Base-by-base conservation (phyloP, 2,113 vertebrate genomes). In the Xyliphius kryptos region DNA sequence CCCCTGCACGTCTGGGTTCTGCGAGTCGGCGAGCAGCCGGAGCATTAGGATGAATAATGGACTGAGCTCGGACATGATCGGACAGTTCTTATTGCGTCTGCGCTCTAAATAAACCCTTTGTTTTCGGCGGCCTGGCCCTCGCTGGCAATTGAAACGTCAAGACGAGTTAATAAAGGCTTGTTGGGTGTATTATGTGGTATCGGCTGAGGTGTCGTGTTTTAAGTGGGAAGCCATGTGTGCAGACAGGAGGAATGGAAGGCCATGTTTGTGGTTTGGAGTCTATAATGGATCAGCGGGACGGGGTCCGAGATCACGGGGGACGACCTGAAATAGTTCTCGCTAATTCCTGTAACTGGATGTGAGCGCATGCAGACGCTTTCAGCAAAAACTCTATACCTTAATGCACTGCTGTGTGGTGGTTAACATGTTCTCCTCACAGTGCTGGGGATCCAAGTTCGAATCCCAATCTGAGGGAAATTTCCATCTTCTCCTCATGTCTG, bases 131-230 rank as follows among this genome's bases (percentile, higher is more conserved):
- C 4, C 26, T 46, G 43, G 14, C 43, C 14, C 14, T 46, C 6
- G 43, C 6, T n/a, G 41, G 65, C 13, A 20, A 67, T 53, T 58
- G 22, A 67, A 53, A 53, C 36, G 56, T 67, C 48, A 60, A 12
- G 6, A 22, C 16, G 36, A 67, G 64, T 51, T 67, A 67, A 67
- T 67, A 59, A 67, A 67, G 20, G 56, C 48, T 52, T 44, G 55
- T 44, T 57, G 52, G 50, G 65, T 67, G 59, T 67, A 67, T 67
- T 67, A 60, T 59, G 59, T 38, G 48, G 48, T 46, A 46, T 37
- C 47, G 7, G 64, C 32, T 20, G 48, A 58, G 48, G 56, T 66
- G 64, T 52, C 51, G 38, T 26, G 46, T 53, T 59, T 67, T 50
- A 53, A 67, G 52, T 21, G 58, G 38, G 21, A 12, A 52, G 55